phyloP scores from a whole-genome alignment of 2,113 vertebrate genomes.

The Calonectris borealis region DNA sequence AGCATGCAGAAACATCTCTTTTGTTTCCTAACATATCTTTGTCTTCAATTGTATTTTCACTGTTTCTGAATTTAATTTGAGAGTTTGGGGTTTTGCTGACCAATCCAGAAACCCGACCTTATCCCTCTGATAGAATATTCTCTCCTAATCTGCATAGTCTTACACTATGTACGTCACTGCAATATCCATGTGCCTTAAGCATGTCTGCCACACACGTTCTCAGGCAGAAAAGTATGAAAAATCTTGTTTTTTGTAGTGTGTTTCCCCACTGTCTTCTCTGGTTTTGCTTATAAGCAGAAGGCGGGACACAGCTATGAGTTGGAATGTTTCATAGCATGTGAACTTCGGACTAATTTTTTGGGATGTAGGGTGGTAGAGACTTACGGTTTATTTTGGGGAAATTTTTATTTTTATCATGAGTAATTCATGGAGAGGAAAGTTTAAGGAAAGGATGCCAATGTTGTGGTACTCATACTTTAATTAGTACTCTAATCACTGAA shows the following conservation, averaged over 20 bases:
- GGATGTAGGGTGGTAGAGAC: not conserved
- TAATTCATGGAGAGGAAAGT: not conserved
- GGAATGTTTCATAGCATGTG: not conserved
- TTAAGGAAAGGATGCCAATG: not conserved
- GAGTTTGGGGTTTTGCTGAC: not conserved
- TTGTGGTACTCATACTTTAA: not conserved
- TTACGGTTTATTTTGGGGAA: fast-evolving
- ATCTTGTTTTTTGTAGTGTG: not conserved
- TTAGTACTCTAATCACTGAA: not conserved
- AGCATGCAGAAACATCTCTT: not conserved
- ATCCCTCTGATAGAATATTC: not conserved
- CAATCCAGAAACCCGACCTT: not conserved
- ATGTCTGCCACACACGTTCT: not conserved
- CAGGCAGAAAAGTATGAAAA: not conserved
- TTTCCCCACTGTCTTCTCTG: not conserved
- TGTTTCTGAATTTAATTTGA: not conserved
- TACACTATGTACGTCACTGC: not conserved
- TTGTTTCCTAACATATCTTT: not conserved
- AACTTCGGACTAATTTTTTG: not conserved
- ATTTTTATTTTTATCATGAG: not conserved
- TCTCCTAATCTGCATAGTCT: not conserved
- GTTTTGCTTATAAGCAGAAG: not conserved
- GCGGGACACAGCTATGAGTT: not conserved
- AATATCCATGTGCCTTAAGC: not conserved
- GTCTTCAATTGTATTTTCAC: not conserved